Evolutionary conservation across 2,888 invertebrate species (phyloP).

Genomic region (Heliconius aoede): DNA sequence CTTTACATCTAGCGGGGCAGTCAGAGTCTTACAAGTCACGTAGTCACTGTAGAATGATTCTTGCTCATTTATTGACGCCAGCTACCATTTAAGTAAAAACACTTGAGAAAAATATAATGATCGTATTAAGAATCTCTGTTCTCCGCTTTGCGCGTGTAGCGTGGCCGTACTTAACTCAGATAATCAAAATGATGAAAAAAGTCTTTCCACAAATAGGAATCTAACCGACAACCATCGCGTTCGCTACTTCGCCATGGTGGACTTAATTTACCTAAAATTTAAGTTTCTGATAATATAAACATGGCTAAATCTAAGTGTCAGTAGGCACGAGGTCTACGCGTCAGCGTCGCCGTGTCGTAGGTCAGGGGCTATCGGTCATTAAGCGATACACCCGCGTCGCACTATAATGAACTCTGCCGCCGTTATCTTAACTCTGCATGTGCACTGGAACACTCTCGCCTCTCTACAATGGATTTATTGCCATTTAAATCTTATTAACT

Average conservation of each 20-base stretch:
- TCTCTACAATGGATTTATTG: background rate
- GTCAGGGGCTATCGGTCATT: constrained; percentile 48
- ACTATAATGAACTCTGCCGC: constrained; percentile 21
- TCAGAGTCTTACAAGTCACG: no score
- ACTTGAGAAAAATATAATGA: no score
- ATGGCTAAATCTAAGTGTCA: constrained; percentile 21
- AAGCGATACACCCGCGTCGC: constrained; percentile 36
- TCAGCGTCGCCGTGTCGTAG: constrained; percentile 46
- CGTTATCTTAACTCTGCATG: constrained; percentile 5
- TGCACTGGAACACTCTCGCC: background rate
- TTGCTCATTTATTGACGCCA: no score
- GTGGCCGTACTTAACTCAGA: no score
- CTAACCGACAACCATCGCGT: background rate
- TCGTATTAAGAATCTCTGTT: no score
- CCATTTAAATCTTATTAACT: background rate
- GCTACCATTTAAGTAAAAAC: no score
- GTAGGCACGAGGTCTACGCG: constrained; percentile 42
- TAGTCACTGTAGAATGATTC: no score
- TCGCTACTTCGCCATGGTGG: background rate
- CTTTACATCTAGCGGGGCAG: no score
- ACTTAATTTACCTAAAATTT: background rate
- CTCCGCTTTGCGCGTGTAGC: no score
- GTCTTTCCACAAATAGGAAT: background rate
- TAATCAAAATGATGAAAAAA: no score
- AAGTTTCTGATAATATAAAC: background rate